Base-by-base conservation (phyloP, 1,140 invertebrate genomes). In the Prorops nasuta region DNA sequence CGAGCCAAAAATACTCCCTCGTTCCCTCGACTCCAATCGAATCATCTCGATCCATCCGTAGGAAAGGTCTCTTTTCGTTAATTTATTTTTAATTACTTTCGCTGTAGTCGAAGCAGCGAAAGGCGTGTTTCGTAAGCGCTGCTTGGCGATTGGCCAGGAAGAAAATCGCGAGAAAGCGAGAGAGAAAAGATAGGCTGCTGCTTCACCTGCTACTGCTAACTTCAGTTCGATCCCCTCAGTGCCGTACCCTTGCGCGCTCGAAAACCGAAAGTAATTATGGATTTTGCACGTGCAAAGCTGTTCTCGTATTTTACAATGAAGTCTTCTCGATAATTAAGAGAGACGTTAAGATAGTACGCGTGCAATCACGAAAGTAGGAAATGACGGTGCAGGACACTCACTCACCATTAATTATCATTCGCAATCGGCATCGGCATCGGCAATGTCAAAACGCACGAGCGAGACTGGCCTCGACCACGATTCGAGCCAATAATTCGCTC, bases 331-430 rank as follows among this genome's bases (percentile, higher is more conserved):
- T 54, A 52, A 49, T 52, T 21, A 38, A 48, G 55, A 48, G 55
- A 36, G 44, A 35, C 43, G 8, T 18, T n/a, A 21, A 51, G 51
- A 60, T 60, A 56, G 49, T 44, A 49, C 24, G 38, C 50, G 43
- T 37, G 37, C 56, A 51, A 65, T 63, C 52, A 44, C 45, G 42
- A 63, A 60, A 67, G 52, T 66, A 64, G 67, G 67, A 69, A 67
- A 60, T 69, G 67, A 69, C 63, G 45, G 0, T 50, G 62, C 64
- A 49, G 44, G 41, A 59, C 34, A 45, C 22, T 32, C 20, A 52
- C 49, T 28, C 24, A 36, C 36, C 57, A 55, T 60, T 60, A 60
- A 60, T 60, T 60, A 60, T 52, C 54, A 59, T 52, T 40, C 44
- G 51, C 51, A 56, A 53, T 46, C 61, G 46, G 41, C n/a, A n/a